Conservation (phyloP, 1,140 invertebrate genomes). For the Tetramorium alpestre region DNA sequence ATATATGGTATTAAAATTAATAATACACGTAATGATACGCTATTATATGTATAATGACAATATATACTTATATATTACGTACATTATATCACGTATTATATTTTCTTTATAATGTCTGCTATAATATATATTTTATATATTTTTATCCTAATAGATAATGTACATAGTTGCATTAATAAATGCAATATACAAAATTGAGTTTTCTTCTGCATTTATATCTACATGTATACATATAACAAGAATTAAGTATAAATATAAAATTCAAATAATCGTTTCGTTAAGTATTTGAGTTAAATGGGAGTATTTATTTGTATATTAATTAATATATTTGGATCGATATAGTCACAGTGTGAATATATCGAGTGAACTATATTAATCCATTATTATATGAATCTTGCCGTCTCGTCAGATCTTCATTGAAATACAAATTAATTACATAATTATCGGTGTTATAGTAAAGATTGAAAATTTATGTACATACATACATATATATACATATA, state of each 20-base stretch:
- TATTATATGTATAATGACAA: neutral
- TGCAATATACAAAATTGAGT: conserved; percentile 20
- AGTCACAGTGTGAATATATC: neutral
- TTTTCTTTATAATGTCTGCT: neutral
- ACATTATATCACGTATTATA: conserved; percentile 6
- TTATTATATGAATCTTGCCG: neutral
- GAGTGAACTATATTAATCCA: neutral
- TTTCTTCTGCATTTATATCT: neutral
- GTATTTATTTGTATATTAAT: neutral
- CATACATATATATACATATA: neutral
- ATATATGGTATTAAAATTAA: neutral
- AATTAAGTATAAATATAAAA: neutral
- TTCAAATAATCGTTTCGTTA: neutral
- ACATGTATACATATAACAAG: neutral
- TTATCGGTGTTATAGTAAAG: neutral
- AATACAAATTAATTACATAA: neutral
- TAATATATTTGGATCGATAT: neutral
- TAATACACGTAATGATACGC: neutral
- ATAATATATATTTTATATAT: neutral
- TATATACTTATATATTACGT: neutral
- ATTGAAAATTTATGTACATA: too few species aligned
- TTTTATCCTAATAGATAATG: neutral
- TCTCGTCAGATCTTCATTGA: neutral
- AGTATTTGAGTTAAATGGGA: neutral
- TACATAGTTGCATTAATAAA: conserved; percentile 25